Percentiles rank a stretch among this genome's conserved stretches.
Evolutionary conservation across 2,888 invertebrate species (phyloP).

Genomic region (Chymomyza amoena): DNA sequence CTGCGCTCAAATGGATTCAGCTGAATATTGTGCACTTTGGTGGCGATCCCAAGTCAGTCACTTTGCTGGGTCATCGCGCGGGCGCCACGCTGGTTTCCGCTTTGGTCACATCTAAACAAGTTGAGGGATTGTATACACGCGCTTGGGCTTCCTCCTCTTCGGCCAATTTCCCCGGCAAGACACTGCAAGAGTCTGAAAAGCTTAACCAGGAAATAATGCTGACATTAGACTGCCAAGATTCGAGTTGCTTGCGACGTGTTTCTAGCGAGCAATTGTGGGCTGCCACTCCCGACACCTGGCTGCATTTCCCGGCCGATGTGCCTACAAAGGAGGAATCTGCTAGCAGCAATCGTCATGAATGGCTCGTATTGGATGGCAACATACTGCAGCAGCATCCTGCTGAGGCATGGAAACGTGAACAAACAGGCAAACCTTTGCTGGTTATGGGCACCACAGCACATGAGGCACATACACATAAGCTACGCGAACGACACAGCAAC

Average conservation of each 20-base stretch:
- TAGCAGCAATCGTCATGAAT: slow-evolving; percentile 82
- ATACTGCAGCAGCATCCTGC: slow-evolving; percentile 84
- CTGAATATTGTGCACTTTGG: slow-evolving; percentile 91
- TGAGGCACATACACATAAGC: slow-evolving; percentile 83
- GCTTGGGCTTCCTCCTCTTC: slow-evolving; percentile 91
- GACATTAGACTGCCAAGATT: slow-evolving; percentile 81
- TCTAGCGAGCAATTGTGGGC: slow-evolving; percentile 82
- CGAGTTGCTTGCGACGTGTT: slow-evolving; percentile 81
- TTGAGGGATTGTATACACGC: slow-evolving; percentile 85
- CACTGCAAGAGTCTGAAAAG: slow-evolving; percentile 82
- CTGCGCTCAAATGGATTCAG: slow-evolving; percentile 88
- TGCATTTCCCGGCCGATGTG: slow-evolving; percentile 81
- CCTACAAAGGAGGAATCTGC: slow-evolving; percentile 81
- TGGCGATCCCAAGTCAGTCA: slow-evolving; percentile 88
- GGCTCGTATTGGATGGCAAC: slow-evolving; percentile 87
- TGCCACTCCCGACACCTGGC: slow-evolving; percentile 87
- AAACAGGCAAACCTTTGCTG: slow-evolving; percentile 79
- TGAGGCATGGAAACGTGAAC: slow-evolving; percentile 82
- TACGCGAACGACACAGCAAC: slow-evolving; percentile 82
- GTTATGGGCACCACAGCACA: slow-evolving; percentile 88
- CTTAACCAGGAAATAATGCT: slow-evolving; percentile 83
- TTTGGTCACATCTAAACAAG: slow-evolving; percentile 81
- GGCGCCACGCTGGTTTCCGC: slow-evolving; percentile 91
- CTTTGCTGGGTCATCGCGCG: slow-evolving; percentile 90
- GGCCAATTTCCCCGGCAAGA: slow-evolving; percentile 85